Conservation (phyloP, 1,140 invertebrate species). For the Stegodyphus mimosarum region DNA sequence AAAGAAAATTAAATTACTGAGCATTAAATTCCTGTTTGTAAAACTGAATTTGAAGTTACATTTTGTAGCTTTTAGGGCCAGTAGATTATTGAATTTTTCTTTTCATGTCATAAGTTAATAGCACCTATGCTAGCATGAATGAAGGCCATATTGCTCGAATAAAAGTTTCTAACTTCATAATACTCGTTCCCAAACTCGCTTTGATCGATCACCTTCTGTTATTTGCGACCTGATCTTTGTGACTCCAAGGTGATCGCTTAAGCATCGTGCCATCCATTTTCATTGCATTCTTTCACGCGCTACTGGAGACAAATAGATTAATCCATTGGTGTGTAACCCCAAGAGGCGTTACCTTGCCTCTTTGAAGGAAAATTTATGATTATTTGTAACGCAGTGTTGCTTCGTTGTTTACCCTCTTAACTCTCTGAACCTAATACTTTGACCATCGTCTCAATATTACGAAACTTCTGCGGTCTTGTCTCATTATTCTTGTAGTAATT, state of each 20-base stretch:
- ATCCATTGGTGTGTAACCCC: constrained; percentile 29
- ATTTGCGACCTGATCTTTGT: background rate
- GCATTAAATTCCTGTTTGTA: too few relatives aligned
- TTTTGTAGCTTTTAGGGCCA: too few relatives aligned
- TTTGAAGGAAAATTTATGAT: constrained; percentile 30
- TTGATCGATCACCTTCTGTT: constrained; percentile 35
- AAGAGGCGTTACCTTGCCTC: constrained; percentile 7
- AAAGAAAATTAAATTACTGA: too few relatives aligned
- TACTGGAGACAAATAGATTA: constrained; percentile 33
- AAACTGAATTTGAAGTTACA: too few relatives aligned
- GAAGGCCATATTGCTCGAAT: background rate
- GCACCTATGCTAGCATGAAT: too few relatives aligned
- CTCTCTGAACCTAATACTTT: too few relatives aligned
- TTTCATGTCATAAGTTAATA: too few relatives aligned
- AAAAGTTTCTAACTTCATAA: constrained; percentile 20
- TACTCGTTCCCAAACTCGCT: background rate
- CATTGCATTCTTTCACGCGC: constrained; percentile 10
- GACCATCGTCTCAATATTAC: too few relatives aligned
- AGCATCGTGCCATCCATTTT: constrained; percentile 31
- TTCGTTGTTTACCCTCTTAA: constrained; percentile 4
- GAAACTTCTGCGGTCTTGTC: too few relatives aligned
- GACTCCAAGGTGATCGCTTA: constrained; percentile 18
- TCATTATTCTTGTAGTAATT: too few relatives aligned
- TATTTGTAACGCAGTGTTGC: constrained; percentile 39
- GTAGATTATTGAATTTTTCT: too few relatives aligned